Evolutionary conservation across 2,113 vertebrate genomes (phyloP).

Genomic region (Pseudopodoces humilis): DNA sequence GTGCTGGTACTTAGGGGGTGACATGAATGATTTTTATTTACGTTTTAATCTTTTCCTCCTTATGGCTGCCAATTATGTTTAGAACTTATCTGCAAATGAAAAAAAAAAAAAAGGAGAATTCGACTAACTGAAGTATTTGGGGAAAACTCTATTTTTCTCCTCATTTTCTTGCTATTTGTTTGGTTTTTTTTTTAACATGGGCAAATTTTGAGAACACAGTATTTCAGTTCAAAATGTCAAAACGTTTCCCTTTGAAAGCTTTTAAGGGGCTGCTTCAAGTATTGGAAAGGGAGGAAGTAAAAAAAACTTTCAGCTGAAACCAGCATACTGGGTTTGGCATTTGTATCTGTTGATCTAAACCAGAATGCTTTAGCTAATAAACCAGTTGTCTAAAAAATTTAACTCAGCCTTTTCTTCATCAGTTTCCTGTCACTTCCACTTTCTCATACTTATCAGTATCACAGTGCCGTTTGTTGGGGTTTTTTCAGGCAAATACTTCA

Average conservation of each 20-base stretch:
- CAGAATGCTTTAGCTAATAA: constrained; percentile 20
- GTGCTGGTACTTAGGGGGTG: background rate
- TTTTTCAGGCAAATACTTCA: background rate
- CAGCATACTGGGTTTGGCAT: background rate
- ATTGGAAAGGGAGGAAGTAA: background rate
- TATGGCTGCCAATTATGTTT: background rate
- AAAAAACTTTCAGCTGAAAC: background rate
- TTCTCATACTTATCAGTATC: background rate
- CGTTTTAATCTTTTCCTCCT: background rate
- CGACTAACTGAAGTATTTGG: background rate
- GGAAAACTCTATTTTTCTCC: accelerated
- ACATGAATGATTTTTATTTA: background rate
- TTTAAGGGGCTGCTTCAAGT: background rate
- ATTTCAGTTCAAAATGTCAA: background rate
- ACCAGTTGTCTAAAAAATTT: background rate
- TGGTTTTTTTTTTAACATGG: background rate
- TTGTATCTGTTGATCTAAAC: constrained; percentile 16
- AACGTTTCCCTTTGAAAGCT: background rate
- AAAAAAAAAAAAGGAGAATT: background rate
- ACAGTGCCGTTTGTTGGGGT: accelerated
- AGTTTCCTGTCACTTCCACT: constrained; percentile 27
- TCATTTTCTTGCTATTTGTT: background rate
- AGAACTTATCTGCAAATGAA: background rate
- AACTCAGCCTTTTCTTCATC: constrained; percentile 13
- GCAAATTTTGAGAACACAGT: background rate